Conservation (phyloP, 2,888 invertebrate genomes). For the Leptinotarsa juncta region DNA sequence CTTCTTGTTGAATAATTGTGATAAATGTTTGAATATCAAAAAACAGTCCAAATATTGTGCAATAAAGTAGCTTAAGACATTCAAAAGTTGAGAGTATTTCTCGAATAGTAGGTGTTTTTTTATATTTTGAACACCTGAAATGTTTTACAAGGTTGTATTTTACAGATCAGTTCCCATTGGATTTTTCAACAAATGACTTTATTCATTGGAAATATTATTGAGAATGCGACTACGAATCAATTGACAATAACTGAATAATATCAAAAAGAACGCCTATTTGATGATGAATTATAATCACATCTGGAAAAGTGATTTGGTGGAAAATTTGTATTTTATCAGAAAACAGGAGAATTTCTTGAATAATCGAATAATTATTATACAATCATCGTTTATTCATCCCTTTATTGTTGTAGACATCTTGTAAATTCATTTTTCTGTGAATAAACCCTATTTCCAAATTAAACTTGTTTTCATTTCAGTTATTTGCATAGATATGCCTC, state of each 20-base stretch:
- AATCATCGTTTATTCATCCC: not conserved
- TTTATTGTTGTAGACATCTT: not conserved
- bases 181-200: too few species aligned
- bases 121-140: not conserved
- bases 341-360: not conserved
- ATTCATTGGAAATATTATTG: not conserved
- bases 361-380: not conserved
- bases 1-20: slow-evolving; percentile 43
- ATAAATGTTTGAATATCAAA: slow-evolving; percentile 43
- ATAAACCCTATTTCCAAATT: not conserved
- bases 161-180: too few species aligned
- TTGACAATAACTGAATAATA: slow-evolving; percentile 11
- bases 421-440: slow-evolving; percentile 5
- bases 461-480: not conserved
- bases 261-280: not conserved
- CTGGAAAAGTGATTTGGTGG: not conserved
- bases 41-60: slow-evolving; percentile 37
- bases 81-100: not conserved
- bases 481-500: too few species aligned
- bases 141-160: too few species aligned
- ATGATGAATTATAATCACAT: not conserved
- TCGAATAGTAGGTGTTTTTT: not conserved
- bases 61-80: slow-evolving; percentile 33
- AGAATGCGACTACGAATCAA: not conserved
- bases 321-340: not conserved